phyloP scores from a whole-genome alignment of 2,888 invertebrate genomes.

The Mycalesis mineus region DNA sequence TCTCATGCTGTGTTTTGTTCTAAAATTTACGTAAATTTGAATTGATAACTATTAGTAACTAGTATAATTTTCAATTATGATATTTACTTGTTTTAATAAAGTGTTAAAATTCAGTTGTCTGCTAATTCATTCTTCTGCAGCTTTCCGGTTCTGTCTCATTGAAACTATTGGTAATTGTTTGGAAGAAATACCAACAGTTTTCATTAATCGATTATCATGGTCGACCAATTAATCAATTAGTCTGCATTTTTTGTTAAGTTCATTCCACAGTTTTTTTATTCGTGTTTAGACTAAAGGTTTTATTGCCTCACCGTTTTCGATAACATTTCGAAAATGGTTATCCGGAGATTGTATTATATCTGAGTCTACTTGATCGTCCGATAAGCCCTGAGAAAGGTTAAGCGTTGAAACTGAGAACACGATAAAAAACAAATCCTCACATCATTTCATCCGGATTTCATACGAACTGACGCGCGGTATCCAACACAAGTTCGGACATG shows the following conservation, averaged over 20 bases:
- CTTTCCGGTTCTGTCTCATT: background rate
- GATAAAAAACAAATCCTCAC: constrained; percentile 61
- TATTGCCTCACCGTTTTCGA: background rate
- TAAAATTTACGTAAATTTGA: too few species aligned
- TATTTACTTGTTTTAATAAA: too few species aligned
- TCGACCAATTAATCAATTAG: constrained; percentile 2
- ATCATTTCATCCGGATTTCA: constrained; percentile 66
- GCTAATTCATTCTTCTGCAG: background rate
- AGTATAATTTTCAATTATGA: too few species aligned
- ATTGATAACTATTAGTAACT: too few species aligned
- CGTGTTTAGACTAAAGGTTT: background rate
- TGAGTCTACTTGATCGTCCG: constrained; percentile 47
- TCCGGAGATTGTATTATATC: constrained; percentile 23
- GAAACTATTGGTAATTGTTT: background rate
- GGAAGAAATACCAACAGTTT: background rate
- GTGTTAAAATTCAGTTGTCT: too few species aligned
- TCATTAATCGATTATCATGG: constrained; percentile 1
- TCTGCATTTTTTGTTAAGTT: constrained; percentile 1
- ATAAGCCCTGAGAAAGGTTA: constrained; percentile 70
- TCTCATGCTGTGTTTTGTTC: too few species aligned
- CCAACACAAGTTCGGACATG: constrained; percentile 65
- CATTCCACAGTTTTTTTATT: background rate
- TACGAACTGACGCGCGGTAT: constrained; percentile 51
- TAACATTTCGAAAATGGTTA: constrained; percentile 1
- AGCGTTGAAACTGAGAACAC: constrained; percentile 67